Evolutionary conservation across 1,140 invertebrate genomes (phyloP), one percentile per base, ranked within the genome.

Genomic region (Cryptotermes secundus): DNA sequence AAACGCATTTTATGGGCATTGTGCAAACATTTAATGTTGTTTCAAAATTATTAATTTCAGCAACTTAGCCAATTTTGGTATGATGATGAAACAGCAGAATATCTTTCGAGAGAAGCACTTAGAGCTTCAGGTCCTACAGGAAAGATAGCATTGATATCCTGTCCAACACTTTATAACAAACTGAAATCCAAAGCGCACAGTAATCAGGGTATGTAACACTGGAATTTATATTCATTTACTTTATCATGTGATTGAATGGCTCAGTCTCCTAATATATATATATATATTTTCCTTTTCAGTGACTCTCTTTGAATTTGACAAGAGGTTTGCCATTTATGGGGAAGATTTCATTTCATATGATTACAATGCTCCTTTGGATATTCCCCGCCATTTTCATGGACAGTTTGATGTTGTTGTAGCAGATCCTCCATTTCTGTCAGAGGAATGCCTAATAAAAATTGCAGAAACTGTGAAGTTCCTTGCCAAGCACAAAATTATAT

Each of bases 11-110:
- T 42, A 42, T 42, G 9, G 38, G 16, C 38, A 42, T 42, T 42
- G 16, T 10, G 2, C 38, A 42, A 12, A 42, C 10, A 38, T 42
- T 12, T n/a, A n/a, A n/a, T n/a, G n/a, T n/a, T n/a, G n/a, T n/a
- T n/a, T n/a, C 3, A 19, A 19, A 49, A 49, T 49, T 14, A 26
- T 86, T 86, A 86, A 87, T 93, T 93, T 7, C 88, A 99, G 98
- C 96, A 98, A 97, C 89, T 99, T 35, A 98, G 97, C 88, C 97
- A 99, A 89, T 99, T 99, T 92, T 99, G 97, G 98, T 99, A 99
- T 88, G 93, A 96, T 88, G 93, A 96, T 45, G 87, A 91, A 31
- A 99, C 97, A 26, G 93, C 95, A 82, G 89, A 93, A 80, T 89
- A 88, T 26, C 89, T 99, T 1, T 93, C 94, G 0, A 92, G 92